A percentile compares a stretch with the other conserved stretches of the same genome.
These are phyloP conservation scores for Eonycteris spelaea DNA, from an alignment of 2,113 vertebrate species.

Conservation along the genomic window DNA sequence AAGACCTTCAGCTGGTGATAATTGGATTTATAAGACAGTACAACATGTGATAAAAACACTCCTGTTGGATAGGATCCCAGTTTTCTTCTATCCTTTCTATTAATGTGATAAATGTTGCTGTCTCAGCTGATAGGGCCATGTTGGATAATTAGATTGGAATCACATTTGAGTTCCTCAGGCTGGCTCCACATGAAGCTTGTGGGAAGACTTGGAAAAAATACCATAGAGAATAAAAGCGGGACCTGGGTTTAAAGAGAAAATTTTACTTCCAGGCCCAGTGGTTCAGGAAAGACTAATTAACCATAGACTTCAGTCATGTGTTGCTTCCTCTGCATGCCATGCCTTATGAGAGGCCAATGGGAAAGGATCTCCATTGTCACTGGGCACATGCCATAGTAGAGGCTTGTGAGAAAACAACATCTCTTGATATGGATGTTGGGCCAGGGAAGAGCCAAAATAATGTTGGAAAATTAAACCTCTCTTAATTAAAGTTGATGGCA, in stretches of 20 bases:
- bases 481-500: conserved; percentile 82
- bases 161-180: conserved; percentile 79
- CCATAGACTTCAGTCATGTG: accelerated
- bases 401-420: neutral
- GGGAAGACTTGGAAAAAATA: conserved; percentile 44
- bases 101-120: conserved; percentile 88
- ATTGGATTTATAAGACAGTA: conserved; percentile 88
- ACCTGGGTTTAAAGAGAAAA: neutral
- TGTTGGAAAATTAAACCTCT: conserved; percentile 70
- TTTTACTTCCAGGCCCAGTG: accelerated
- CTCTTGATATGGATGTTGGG: conserved; percentile 10
- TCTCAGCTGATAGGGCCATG: conserved; percentile 83
- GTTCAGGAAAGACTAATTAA: neutral
- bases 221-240: conserved; percentile 14
- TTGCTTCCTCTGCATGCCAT: neutral
- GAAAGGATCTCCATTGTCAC: neutral
- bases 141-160: conserved; percentile 87
- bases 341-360: neutral
- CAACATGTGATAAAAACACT: conserved; percentile 85
- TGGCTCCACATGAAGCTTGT: conserved; percentile 55
- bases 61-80: conserved; percentile 84
- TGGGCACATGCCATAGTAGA: neutral
- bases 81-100: conserved; percentile 85
- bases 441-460: conserved; percentile 42
- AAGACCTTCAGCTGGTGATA: conserved; percentile 85